Evolutionary conservation across 2,797 vertebrate genomes (phyloP), one percentile per base, ranked within the genome.

Genomic region (Meda fulgida): DNA sequence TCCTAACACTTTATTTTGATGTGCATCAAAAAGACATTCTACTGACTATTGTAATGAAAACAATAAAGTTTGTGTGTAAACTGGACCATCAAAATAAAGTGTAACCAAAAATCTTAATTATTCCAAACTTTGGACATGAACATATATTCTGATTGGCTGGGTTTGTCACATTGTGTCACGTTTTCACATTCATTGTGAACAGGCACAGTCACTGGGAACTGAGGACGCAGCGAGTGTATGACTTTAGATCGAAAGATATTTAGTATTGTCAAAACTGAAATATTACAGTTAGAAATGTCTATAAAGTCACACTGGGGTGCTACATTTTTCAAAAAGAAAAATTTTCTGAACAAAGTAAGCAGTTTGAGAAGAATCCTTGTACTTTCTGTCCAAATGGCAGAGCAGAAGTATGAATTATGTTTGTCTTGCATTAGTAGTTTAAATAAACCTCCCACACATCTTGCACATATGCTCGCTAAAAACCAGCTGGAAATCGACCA

Each of bases 381-480:
- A 8, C 6, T 19, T 60, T 58, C 51, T 75, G 19, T 23, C 29
- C 55, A 55, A 60, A 72, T n/a, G 80, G 58, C 40, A 36, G 34
- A 78, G n/a, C n/a, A 43, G 14, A 83, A 76, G 81, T 36, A 65
- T 51, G n/a, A 70, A 78, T 78, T 40, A n/a, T 55, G 48, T 70
- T 26, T 70, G 26, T 78, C 46, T 76, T 67, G 36, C n/a, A 66
- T 83, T 53, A 76, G 26, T 46, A 67, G 72, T 48, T 73, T 58
- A 66, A 84, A 84, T 69, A 78, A 78, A 78, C 65, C 65, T 83
- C 81, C 81, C 81, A 75, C 81, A 48, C 81, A 31, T 38, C 81
- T n/a, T 65, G 43, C 48, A 70, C 83, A 84, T 78, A 70, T 60
- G 83, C 75, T 84, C 1, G 19, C 34, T 78, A 46, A 78, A 84